These are phyloP conservation scores for Crotalus horridus DNA, from an alignment of 2,113 vertebrate genomes.

Conservation along the genomic window DNA sequence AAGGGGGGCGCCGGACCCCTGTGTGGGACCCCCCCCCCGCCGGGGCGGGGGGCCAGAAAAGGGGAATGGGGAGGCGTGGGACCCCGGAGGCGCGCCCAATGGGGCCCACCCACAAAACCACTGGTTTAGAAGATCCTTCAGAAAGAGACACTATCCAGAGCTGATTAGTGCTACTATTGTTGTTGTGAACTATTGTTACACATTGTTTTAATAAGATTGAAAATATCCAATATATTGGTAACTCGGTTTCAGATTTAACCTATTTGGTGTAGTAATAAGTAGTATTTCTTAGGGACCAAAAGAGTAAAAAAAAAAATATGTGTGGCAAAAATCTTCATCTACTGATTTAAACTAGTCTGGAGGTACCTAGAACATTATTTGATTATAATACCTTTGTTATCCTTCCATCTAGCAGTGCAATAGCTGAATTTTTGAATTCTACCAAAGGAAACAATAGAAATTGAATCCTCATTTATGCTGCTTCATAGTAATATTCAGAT, in stretches of 20 bases:
- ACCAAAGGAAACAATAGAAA: conserved; percentile 3
- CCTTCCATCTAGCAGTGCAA: background rate
- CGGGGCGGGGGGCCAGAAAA: too few relatives aligned
- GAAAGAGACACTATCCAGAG: background rate
- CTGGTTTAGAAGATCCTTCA: background rate
- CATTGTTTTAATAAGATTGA: background rate
- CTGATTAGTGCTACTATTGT: background rate
- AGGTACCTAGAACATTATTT: background rate
- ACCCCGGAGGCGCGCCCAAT: too few relatives aligned
- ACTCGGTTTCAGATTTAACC: background rate
- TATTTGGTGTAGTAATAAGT: background rate
- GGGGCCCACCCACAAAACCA: too few relatives aligned
- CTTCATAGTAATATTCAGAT: conserved; percentile 14
- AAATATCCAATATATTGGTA: background rate
- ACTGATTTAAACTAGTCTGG: background rate
- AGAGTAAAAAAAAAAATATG: background rate
- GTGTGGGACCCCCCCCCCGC: too few relatives aligned
- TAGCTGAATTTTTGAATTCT: conserved; percentile 4
- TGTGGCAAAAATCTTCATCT: background rate
- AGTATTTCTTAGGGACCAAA: background rate
- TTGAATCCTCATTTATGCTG: background rate
- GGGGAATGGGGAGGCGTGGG: too few relatives aligned
- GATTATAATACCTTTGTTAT: background rate
- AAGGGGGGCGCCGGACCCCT: too few relatives aligned
- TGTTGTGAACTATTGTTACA: background rate